These are phyloP conservation scores for Hipparchia semele DNA, from an alignment of 2,888 invertebrate genomes.

Conservation along the genomic window DNA sequence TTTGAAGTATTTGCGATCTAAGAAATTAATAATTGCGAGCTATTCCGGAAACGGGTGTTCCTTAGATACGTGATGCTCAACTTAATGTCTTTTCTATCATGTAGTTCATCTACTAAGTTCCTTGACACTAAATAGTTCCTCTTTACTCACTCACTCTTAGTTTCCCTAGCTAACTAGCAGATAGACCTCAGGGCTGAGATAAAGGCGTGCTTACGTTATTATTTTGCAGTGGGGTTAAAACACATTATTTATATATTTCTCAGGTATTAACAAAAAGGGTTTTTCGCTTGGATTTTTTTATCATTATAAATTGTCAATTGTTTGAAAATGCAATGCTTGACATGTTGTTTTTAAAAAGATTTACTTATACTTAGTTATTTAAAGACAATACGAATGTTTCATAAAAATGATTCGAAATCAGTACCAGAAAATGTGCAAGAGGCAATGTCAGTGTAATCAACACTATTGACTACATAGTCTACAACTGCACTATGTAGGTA, in stretches of 20 bases:
- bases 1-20: slow-evolving; percentile 29
- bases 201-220: too few species aligned
- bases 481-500: background rate
- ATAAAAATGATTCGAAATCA: background rate
- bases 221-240: too few species aligned
- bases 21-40: slow-evolving; percentile 24
- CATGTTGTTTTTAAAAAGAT: too few species aligned
- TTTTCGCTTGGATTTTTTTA: background rate
- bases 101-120: background rate
- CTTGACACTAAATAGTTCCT: background rate
- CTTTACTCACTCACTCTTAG: too few species aligned
- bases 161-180: too few species aligned
- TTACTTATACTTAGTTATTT: too few species aligned
- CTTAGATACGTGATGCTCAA: slow-evolving; percentile 32
- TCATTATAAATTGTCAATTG: too few species aligned
- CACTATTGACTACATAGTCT: background rate
- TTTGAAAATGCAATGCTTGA: too few species aligned
- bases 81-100: slow-evolving; percentile 20
- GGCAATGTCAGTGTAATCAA: background rate
- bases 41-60: slow-evolving; percentile 31
- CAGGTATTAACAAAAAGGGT: too few species aligned
- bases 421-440: background rate
- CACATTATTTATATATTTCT: too few species aligned
- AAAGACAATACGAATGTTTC: too few species aligned
- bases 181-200: too few species aligned